Evolutionary conservation across 2,888 invertebrate genomes (phyloP).

Genomic region (Pogonocherus hispidulus): DNA sequence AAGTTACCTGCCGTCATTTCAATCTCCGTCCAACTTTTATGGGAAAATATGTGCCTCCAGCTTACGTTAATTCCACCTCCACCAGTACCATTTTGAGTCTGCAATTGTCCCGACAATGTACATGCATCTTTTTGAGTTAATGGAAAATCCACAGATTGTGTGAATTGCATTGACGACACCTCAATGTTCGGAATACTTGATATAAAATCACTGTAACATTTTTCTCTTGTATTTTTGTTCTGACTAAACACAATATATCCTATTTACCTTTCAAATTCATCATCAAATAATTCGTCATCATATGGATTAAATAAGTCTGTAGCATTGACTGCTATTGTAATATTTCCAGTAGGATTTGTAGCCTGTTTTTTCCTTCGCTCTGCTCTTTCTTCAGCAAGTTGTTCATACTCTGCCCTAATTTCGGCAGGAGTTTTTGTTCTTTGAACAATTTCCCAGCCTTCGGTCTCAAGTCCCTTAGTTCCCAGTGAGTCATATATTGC

Average conservation of each 20-base stretch:
- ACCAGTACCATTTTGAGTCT: slow-evolving; percentile 91
- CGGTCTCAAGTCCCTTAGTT: slow-evolving; percentile 91
- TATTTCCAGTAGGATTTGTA: slow-evolving; percentile 92
- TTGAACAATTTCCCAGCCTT: slow-evolving; percentile 96
- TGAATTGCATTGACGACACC: slow-evolving; percentile 93
- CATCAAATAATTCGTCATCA: slow-evolving; percentile 74
- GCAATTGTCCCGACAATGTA: slow-evolving; percentile 85
- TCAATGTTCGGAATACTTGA: slow-evolving; percentile 80
- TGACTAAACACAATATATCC: too few relatives aligned
- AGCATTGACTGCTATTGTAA: slow-evolving; percentile 91
- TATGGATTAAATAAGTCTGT: slow-evolving; percentile 93
- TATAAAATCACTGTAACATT: slow-evolving; percentile 48
- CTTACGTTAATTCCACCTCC: slow-evolving; percentile 83
- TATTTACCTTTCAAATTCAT: slow-evolving; percentile 63
- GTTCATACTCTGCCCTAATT: slow-evolving; percentile 97
- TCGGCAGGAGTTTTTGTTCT: slow-evolving; percentile 94
- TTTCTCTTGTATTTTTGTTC: not conserved
- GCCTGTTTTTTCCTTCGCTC: slow-evolving; percentile 89
- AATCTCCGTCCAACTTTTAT: slow-evolving; percentile 90
- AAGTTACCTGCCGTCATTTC: slow-evolving; percentile 84
- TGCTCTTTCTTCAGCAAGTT: slow-evolving; percentile 86
- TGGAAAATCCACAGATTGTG: slow-evolving; percentile 94
- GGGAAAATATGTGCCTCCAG: slow-evolving; percentile 83
- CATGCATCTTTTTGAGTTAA: slow-evolving; percentile 88
- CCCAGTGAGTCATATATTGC: slow-evolving; percentile 95